Percentiles rank a stretch among this genome's conserved stretches.
Conservation (phyloP, 2,797 vertebrate genomes). For the Gobionotothen gibberifrons region DNA sequence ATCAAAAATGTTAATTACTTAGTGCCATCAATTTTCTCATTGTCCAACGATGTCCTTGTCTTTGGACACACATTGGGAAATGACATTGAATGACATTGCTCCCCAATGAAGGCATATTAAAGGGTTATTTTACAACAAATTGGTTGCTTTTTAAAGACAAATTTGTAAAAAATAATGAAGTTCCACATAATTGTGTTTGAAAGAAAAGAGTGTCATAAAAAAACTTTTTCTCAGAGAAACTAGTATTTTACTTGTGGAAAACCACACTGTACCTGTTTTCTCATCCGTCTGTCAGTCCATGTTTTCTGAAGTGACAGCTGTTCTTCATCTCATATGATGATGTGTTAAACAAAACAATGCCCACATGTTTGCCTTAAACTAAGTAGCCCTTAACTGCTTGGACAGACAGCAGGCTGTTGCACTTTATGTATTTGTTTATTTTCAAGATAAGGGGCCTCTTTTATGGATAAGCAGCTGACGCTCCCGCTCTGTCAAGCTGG, state of each 20-base stretch:
- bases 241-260: not conserved
- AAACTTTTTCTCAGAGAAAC: not conserved
- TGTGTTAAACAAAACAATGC: constrained; percentile 75
- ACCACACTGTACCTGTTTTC: constrained; percentile 8
- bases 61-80: constrained; percentile 32
- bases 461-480: constrained; percentile 97
- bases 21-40: constrained; percentile 17
- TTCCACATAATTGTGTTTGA: not conserved
- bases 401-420: constrained; percentile 81
- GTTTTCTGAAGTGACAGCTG: constrained; percentile 64
- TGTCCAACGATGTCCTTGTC: constrained; percentile 37
- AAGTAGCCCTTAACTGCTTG: constrained; percentile 81
- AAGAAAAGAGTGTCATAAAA: not conserved
- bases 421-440: constrained; percentile 88
- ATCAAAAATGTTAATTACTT: constrained; percentile 53
- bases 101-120: not conserved
- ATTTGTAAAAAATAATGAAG: not conserved
- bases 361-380: constrained; percentile 81
- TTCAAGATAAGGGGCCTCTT: constrained; percentile 92
- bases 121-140: not conserved
- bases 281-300: constrained; percentile 29
- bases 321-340: constrained; percentile 70
- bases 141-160: not conserved
- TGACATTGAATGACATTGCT: constrained; percentile 56
- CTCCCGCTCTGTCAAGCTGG: constrained; percentile 91